Percentiles rank a stretch among this genome's conserved stretches.
Evolutionary conservation across 2,888 invertebrate species (phyloP).

Genomic region (Drosophila nigricruria): DNA sequence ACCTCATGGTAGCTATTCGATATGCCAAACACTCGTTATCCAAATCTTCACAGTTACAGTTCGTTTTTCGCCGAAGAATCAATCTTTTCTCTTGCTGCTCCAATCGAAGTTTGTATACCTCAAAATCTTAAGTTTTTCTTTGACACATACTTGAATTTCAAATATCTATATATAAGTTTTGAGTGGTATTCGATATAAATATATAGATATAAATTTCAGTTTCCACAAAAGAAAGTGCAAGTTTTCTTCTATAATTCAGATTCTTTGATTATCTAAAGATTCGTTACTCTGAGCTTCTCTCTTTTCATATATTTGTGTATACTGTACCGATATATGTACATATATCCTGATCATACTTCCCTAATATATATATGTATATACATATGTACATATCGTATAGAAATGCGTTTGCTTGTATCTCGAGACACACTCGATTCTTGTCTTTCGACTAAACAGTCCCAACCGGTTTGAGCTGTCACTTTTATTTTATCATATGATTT

Average conservation of each 20-base stretch:
- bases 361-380: not conserved
- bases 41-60: not conserved
- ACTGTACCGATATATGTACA: not conserved
- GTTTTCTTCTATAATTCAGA: not conserved
- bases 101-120: not conserved
- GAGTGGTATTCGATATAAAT: not conserved
- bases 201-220: not conserved
- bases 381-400: not conserved
- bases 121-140: not conserved
- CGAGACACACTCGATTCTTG: not conserved
- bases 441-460: not conserved
- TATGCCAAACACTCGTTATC: constrained; percentile 11
- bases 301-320: not conserved
- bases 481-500: constrained; percentile 6
- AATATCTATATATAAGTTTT: too few relatives aligned
- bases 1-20: constrained; percentile 10
- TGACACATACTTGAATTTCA: too few relatives aligned
- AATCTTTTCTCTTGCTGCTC: not conserved
- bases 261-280: not conserved
- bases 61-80: not conserved
- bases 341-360: too few relatives aligned
- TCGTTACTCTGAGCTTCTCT: not conserved
- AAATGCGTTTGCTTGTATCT: not conserved
- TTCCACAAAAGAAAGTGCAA: not conserved
- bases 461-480: constrained; percentile 9